Conservation (phyloP, 2,797 vertebrate species). For the Onychomys torridus region DNA sequence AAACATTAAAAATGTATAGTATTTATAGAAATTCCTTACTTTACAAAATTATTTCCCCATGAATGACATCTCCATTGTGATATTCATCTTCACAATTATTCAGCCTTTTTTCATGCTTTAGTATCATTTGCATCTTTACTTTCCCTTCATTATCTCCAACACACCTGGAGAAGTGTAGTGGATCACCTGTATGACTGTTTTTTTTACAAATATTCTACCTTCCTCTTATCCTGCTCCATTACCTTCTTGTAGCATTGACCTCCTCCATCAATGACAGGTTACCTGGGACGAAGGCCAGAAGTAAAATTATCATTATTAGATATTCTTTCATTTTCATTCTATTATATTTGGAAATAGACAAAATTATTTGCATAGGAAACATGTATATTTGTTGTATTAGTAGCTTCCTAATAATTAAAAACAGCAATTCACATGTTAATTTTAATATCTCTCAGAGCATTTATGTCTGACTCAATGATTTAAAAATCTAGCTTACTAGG, state of each 20-base stretch:
- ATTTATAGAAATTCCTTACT: not conserved
- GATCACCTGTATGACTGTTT: not conserved
- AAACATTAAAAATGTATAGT: not conserved
- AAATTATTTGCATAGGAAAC: not conserved
- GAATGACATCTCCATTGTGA: not conserved
- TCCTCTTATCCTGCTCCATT: not conserved
- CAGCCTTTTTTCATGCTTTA: not conserved
- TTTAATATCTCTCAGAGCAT: not conserved
- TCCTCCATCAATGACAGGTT: not conserved
- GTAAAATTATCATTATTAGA: not conserved
- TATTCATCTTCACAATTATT: not conserved
- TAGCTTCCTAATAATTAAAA: not conserved
- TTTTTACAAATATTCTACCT: not conserved
- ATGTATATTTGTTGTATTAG: not conserved
- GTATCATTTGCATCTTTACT: not conserved
- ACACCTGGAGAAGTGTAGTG: not conserved
- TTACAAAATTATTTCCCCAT: not conserved
- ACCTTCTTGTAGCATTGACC: not conserved
- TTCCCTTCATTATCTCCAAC: not conserved
- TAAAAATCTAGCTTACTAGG: not conserved
- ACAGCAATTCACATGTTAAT: not conserved
- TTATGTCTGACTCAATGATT: not conserved
- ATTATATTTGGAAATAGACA: not conserved
- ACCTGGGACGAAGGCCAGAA: accelerated
- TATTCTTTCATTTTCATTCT: not conserved